phyloP scores from a whole-genome alignment of 2,797 vertebrate species.

The Paramormyrops hopkinsi region DNA sequence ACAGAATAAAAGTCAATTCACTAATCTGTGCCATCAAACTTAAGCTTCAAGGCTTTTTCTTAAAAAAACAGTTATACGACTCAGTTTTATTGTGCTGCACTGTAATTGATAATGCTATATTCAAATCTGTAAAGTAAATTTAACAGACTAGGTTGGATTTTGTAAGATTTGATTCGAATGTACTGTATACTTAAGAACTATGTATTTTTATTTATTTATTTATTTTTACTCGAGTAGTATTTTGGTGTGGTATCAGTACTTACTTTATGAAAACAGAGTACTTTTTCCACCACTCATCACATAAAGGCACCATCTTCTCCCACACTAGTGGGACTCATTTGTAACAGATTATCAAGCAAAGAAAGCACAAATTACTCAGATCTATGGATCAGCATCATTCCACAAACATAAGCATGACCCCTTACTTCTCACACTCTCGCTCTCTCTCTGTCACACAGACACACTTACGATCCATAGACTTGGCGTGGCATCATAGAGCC shows the following conservation, averaged over 20 bases:
- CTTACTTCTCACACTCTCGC: background rate
- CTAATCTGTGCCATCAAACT: background rate
- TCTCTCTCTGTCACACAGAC: background rate
- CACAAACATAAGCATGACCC: background rate
- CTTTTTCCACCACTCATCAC: background rate
- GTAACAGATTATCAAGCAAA: background rate
- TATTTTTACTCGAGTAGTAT: background rate
- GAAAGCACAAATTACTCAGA: background rate
- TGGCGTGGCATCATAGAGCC: slow-evolving; percentile 58
- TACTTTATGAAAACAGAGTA: background rate
- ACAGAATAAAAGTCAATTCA: background rate
- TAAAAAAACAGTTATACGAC: background rate
- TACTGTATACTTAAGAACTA: background rate
- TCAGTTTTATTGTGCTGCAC: background rate
- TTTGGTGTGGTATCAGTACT: background rate
- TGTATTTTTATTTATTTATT: background rate
- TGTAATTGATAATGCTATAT: background rate
- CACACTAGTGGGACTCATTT: background rate
- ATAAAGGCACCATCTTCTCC: background rate
- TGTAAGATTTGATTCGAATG: background rate
- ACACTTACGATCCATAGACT: slow-evolving; percentile 79
- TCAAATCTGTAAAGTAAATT: background rate
- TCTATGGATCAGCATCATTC: background rate
- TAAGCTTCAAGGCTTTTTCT: background rate
- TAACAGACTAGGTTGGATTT: background rate